phyloP scores from a whole-genome alignment of 92 coral and sea anemone genomes.

The Phenganax subtilis region DNA sequence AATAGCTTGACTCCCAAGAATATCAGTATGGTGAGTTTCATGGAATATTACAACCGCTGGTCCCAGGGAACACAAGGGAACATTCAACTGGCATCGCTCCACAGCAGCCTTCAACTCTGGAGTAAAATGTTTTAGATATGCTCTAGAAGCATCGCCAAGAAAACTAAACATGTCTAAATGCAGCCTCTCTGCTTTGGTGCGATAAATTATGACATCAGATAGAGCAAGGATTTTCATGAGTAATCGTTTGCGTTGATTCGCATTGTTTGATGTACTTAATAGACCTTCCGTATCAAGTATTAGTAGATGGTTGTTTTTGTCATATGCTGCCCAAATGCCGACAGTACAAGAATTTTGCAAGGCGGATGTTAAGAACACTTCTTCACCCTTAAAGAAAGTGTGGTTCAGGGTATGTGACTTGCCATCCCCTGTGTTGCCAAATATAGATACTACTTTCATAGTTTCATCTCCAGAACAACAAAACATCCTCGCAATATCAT shows the following conservation, averaged over 20 bases:
- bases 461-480: slow-evolving; percentile 59
- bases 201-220: slow-evolving; percentile 79
- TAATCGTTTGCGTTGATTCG: slow-evolving; percentile 75
- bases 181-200: slow-evolving; percentile 93
- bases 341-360: slow-evolving; percentile 95
- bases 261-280: slow-evolving; percentile 83
- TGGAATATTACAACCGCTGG: slow-evolving; percentile 95
- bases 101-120: slow-evolving; percentile 81
- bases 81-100: slow-evolving; percentile 72
- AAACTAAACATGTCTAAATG: slow-evolving; percentile 95
- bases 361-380: slow-evolving; percentile 82
- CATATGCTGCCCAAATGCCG: slow-evolving; percentile 98
- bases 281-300: slow-evolving; percentile 93
- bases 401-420: slow-evolving; percentile 92
- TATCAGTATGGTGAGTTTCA: slow-evolving; percentile 89
- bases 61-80: slow-evolving; percentile 86
- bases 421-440: slow-evolving; percentile 99
- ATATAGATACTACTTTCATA: slow-evolving; percentile 86
- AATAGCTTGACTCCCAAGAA: slow-evolving; percentile 55
- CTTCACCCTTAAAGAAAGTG: slow-evolving; percentile 77
- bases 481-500: slow-evolving; percentile 65
- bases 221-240: slow-evolving; percentile 87
- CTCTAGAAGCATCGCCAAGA: slow-evolving; percentile 97
- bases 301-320: slow-evolving; percentile 56
- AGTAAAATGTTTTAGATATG: slow-evolving; percentile 88